Evolutionary conservation across 2,888 invertebrate genomes (phyloP).

Genomic region (Caprella mutica): DNA sequence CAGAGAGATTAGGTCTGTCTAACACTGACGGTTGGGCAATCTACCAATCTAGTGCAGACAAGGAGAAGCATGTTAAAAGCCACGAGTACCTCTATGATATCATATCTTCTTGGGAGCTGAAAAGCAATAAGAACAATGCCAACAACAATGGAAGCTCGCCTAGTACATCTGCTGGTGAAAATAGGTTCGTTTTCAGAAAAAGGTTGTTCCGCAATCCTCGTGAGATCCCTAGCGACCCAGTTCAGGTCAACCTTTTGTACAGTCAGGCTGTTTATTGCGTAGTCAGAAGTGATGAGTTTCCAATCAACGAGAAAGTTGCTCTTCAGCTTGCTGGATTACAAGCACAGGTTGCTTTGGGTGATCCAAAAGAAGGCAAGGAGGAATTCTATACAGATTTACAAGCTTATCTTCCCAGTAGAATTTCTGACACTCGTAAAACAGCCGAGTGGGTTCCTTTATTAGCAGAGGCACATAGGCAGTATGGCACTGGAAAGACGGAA

Average conservation of each 20-base stretch:
- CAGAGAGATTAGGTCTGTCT: constrained; percentile 68
- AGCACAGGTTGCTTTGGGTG: constrained; percentile 85
- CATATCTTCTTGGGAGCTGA: constrained; percentile 82
- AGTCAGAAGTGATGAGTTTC: constrained; percentile 89
- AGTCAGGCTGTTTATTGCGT: constrained; percentile 91
- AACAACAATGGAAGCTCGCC: constrained; percentile 14
- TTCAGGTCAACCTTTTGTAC: constrained; percentile 84
- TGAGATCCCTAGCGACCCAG: constrained; percentile 85
- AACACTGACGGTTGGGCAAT: constrained; percentile 89
- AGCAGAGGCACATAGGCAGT: constrained; percentile 76
- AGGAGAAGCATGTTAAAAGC: constrained; percentile 78
- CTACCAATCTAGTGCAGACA: constrained; percentile 56
- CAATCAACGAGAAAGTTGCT: constrained; percentile 86
- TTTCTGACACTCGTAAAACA: constrained; percentile 62
- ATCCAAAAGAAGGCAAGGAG: constrained; percentile 46
- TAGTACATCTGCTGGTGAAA: constrained; percentile 56
- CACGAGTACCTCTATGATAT: constrained; percentile 88
- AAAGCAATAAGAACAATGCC: constrained; percentile 2
- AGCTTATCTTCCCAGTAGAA: constrained; percentile 73
- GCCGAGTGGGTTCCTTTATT: constrained; percentile 80
- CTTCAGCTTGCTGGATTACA: constrained; percentile 86
- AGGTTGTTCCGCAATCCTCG: constrained; percentile 75
- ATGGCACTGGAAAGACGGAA: constrained; percentile 82
- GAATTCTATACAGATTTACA: constrained; percentile 85
- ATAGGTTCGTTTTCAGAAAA: constrained; percentile 82